Evolutionary conservation across 2,113 vertebrate species (phyloP).

Genomic region (Pampusana beccarii): DNA sequence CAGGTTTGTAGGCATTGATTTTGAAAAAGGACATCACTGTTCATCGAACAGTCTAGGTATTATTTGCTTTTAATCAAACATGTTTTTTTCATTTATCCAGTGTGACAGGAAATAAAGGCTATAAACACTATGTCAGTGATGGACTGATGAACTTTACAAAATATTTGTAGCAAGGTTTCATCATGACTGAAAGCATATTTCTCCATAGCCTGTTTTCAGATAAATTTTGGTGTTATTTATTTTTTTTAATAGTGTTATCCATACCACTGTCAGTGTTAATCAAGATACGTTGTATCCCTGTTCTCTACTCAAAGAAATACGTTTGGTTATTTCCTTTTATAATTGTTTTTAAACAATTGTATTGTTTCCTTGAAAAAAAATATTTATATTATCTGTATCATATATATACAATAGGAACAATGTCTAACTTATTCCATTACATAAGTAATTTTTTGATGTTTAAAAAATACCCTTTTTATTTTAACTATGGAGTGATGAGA

Average conservation of each 20-base stretch:
- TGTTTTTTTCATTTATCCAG: not conserved
- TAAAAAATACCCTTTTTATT: not conserved
- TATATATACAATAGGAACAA: not conserved
- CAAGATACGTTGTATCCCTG: not conserved
- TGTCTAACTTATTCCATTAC: not conserved
- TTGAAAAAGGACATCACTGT: not conserved
- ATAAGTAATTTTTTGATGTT: not conserved
- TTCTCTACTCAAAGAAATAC: not conserved
- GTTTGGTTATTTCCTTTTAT: fast-evolving
- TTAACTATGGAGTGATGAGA: not conserved
- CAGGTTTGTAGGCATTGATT: not conserved
- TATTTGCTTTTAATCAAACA: not conserved
- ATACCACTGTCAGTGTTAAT: not conserved
- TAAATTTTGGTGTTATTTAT: not conserved
- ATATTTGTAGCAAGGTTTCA: not conserved
- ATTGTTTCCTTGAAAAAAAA: not conserved
- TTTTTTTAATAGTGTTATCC: not conserved
- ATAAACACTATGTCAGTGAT: not conserved
- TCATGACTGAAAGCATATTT: not conserved
- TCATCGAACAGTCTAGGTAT: not conserved
- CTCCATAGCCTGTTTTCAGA: not conserved
- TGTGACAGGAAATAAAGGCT: not conserved
- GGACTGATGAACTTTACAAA: not conserved
- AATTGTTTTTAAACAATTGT: not conserved
- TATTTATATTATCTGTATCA: not conserved